Percentiles rank a stretch among this genome's conserved stretches.
phyloP scores from a whole-genome alignment of 2,797 vertebrate genomes.

The Dermochelys coriacea region DNA sequence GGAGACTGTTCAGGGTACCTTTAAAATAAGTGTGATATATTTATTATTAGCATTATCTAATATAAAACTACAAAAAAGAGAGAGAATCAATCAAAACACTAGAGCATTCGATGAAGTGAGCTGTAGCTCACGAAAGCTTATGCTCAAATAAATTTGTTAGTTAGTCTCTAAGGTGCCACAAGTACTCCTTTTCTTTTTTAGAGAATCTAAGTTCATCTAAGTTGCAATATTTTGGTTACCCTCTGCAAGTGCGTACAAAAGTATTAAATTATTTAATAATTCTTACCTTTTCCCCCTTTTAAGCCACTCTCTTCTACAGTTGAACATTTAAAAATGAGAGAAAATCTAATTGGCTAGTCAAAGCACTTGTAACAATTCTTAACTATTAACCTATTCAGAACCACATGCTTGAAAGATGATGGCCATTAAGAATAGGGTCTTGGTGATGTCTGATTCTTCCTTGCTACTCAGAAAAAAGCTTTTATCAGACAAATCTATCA shows the following conservation, averaged over 20 bases:
- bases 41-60: background rate
- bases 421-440: background rate
- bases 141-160: too few relatives aligned
- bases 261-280: background rate
- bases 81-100: background rate
- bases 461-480: background rate
- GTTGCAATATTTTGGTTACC: background rate
- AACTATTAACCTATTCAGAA: background rate
- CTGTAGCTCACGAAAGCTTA: too few relatives aligned
- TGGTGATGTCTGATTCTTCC: background rate
- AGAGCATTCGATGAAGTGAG: background rate
- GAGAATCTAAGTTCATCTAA: background rate
- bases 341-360: background rate
- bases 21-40: background rate
- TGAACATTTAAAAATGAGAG: background rate
- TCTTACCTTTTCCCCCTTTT: background rate
- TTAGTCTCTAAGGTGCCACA: too few relatives aligned
- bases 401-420: background rate
- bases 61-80: background rate
- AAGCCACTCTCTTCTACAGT: background rate
- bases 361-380: background rate
- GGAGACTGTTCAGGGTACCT: background rate
- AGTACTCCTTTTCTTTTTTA: too few relatives aligned
- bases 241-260: background rate
- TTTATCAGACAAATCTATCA: background rate